Base-by-base conservation (phyloP, 2,113 vertebrate species). In the Saimiri boliviensis region DNA sequence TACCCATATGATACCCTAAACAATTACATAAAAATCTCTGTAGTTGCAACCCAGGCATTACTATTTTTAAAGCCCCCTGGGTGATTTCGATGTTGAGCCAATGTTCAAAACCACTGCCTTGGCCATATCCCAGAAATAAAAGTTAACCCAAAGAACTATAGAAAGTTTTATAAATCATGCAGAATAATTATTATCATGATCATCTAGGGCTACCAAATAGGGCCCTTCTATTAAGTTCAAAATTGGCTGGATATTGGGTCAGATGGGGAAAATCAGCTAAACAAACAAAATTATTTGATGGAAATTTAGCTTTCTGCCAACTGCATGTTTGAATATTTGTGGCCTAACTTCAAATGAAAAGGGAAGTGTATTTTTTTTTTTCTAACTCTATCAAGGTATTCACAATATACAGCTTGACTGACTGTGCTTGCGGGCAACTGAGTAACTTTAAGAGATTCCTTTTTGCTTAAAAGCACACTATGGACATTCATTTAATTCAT, bases 331-430 rank as follows among this genome's bases (percentile, higher is more conserved):
- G 81, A 87, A 56, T 77, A 91, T 92, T 97, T 96, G 70, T 81
- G 93, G 80, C n/a, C 70, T 79, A 95, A 93, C 88, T 94, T 97
- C 94, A 96, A 97, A 92, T 96, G 45, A 85, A 97, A 97, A 83
- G 37, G 92, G 84, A 96, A 90, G 88, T 71, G 40, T 14, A 13
- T 86, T 68, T 12, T 68, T 80, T 68, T 80, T 32, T 52, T 21
- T 19, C 47, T 89, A 80, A 89, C 45, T 90, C n/a, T 96, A 94
- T 95, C 63, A 56, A 77, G 23, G 56, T 74, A 76, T 89, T 96
- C 91, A 95, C 56, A 85, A 49, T 80, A 71, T 79, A 94, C 8
- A 70, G 35, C 54, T 58, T 95, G 77, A 95, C 91, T 83, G 91
- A 96, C n/a, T 68, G 68, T 71, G 42, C 79, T 87, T 89, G 52